A percentile compares a stretch with the other conserved stretches of the same genome.
phyloP scores from a whole-genome alignment of 2,797 vertebrate species.

The Coranthus polyacanthus region DNA sequence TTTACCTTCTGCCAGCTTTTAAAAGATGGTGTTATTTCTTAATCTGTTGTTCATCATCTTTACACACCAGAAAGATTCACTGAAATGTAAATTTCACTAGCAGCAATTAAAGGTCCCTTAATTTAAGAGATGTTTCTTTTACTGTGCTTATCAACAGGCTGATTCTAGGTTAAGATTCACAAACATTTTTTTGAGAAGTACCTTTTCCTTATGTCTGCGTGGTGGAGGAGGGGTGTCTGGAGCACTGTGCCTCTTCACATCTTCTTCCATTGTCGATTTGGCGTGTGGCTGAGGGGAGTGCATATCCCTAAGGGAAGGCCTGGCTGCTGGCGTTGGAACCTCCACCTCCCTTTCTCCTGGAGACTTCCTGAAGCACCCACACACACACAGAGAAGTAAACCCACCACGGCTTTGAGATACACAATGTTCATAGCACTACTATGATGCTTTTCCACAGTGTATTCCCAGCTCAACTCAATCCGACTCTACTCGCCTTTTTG shows the following conservation, averaged over 20 bases:
- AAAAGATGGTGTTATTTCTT: too few relatives aligned
- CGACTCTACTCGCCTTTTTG: too few relatives aligned
- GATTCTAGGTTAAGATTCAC: too few relatives aligned
- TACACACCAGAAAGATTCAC: neutral
- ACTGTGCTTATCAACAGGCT: too few relatives aligned
- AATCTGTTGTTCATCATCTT: neutral
- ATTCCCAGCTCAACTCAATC: too few relatives aligned
- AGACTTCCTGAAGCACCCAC: conserved; percentile 87
- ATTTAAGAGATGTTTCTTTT: too few relatives aligned
- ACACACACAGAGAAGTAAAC: neutral
- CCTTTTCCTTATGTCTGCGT: conserved; percentile 80
- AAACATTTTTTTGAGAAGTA: too few relatives aligned
- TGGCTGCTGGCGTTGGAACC: conserved; percentile 86
- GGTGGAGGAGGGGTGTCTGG: conserved; percentile 71
- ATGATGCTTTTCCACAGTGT: too few relatives aligned
- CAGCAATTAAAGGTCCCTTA: too few relatives aligned
- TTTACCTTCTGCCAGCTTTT: too few relatives aligned
- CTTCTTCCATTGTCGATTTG: conserved; percentile 94
- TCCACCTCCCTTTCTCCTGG: conserved; percentile 91
- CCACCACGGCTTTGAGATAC: neutral
- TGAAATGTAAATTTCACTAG: too few relatives aligned
- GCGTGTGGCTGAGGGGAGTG: conserved; percentile 91
- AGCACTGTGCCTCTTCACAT: conserved; percentile 89
- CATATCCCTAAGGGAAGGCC: conserved; percentile 93
- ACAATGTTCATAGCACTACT: neutral